These are phyloP conservation scores for Aelia acuminata DNA, from an alignment of 2,888 invertebrate species.

Conservation along the genomic window DNA sequence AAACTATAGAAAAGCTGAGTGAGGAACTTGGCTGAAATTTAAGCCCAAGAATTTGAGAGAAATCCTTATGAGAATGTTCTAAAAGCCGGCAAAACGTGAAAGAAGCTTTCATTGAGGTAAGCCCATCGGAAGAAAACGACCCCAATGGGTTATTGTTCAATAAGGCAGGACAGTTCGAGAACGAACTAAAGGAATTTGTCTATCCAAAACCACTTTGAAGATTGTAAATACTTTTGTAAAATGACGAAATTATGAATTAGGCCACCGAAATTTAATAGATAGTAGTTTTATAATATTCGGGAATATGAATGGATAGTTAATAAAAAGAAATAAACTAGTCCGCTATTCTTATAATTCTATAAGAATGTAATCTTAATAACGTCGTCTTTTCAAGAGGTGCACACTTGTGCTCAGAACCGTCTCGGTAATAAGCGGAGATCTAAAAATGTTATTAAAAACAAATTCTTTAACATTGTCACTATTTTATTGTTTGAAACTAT, in stretches of 20 bases:
- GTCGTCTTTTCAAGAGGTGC: no score
- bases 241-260: background rate
- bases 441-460: no score
- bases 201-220: background rate
- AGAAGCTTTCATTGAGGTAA: background rate
- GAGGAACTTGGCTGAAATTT: background rate
- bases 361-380: no score
- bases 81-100: background rate
- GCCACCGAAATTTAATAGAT: background rate
- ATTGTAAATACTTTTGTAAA: background rate
- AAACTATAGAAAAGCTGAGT: background rate
- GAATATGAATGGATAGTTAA: no score
- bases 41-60: background rate
- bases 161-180: background rate
- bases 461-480: no score
- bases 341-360: no score
- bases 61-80: background rate
- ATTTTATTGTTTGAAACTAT: no score
- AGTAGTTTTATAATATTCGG: no score
- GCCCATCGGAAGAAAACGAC: background rate
- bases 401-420: no score
- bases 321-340: no score
- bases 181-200: background rate
- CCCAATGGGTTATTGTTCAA: background rate
- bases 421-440: no score